Evolutionary conservation across 2,888 invertebrate genomes (phyloP).

Genomic region (Drosophila mayaguana): DNA sequence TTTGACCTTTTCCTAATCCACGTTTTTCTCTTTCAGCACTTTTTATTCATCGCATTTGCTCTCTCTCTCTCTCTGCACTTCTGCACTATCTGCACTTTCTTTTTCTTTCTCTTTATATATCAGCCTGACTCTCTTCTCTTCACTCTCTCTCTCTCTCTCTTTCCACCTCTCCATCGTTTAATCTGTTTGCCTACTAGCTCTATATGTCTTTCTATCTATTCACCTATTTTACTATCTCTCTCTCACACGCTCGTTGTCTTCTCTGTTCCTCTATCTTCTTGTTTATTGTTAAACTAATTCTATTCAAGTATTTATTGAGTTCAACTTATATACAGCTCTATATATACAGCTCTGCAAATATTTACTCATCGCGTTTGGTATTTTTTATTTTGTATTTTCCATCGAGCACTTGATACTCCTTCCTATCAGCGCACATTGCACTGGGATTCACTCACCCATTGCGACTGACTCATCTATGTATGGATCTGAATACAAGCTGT

Average conservation of each 20-base stretch:
- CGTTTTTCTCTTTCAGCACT: too few species aligned
- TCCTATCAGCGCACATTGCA: conserved; percentile 32
- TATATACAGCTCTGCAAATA: conserved; percentile 10
- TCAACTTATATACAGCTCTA: too few species aligned
- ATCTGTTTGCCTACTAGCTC: too few species aligned
- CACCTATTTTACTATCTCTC: not conserved
- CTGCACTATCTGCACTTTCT: too few species aligned
- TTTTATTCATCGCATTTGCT: too few species aligned
- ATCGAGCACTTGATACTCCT: conserved; percentile 22
- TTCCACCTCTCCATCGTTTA: not conserved
- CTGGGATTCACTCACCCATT: conserved; percentile 11
- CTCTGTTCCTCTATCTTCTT: not conserved
- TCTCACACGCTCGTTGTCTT: not conserved
- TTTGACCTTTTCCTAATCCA: too few species aligned
- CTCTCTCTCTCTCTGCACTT: too few species aligned
- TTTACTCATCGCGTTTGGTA: conserved; percentile 10
- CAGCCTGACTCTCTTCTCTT: too few species aligned
- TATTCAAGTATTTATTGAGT: conserved; percentile 6
- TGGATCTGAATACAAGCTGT: conserved; percentile 26
- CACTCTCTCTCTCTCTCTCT: not conserved
- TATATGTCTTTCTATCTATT: not conserved
- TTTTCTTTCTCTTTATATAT: too few species aligned
- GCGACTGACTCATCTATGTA: conserved; percentile 29
- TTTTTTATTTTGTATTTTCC: conserved; percentile 14
- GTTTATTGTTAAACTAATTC: not conserved